Evolutionary conservation across 2,888 invertebrate genomes (phyloP), one percentile per base, ranked within the genome.

Genomic region (Keiferia lycopersicella): DNA sequence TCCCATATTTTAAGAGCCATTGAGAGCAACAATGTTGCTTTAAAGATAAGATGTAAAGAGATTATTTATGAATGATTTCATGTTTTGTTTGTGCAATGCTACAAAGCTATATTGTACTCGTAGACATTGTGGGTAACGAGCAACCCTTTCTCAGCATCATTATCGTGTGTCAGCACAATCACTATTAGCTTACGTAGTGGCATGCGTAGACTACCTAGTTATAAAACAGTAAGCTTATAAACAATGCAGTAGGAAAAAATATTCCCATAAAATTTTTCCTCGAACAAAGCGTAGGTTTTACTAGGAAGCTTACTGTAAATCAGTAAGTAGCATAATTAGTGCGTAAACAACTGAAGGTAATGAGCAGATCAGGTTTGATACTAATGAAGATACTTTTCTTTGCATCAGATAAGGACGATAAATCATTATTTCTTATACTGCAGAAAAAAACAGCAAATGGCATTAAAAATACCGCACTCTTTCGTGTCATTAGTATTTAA

Each of bases 1-100:
- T 58, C 58, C 58, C 39, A 58, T 58, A 39, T 39, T 58, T 58
- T 58, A 39, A 39, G 20, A 58, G 39, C 38, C 38, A 58, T 58
- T 12, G 12, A 58, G 20, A 14, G 20, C 20, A 26, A 57, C 57
- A 57, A 30, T 16, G 30, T 57, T 57, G 57, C 34, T 34, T 34
- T 34, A 8, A 57, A 34, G 34, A 26, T 1, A n/a, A 56, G 56
- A 57, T 57, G 57, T 7, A 34, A 2, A 10, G 34, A 57, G 51
- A 53, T 22, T 22, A 26, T 22, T 22, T 22, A 53, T 53, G 51
- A 22, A 26, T 11, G 51, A 53, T 57, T 57, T 57, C 16, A 22
- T 57, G 30, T 0, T 34, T 14, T 14, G 22, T 50, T 53, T 22
- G 51, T 50, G 20, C 2, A 14, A 22, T 53, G 14, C 51, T 22